Base-by-base conservation (phyloP, 2,113 vertebrate genomes). In the Pangasianodon gigas region DNA sequence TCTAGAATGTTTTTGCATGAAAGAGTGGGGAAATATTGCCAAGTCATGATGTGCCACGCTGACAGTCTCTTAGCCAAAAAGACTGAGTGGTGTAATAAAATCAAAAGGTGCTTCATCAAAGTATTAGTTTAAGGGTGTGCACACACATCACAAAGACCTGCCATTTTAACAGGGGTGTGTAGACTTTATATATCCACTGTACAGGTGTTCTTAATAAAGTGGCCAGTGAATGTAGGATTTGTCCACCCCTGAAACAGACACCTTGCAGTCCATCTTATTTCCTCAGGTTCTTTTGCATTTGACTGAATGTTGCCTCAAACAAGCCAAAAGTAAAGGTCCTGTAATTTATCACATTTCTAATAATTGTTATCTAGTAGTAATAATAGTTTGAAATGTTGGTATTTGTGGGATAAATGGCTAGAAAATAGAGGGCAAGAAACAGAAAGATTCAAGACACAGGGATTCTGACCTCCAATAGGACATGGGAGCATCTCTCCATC, bases 401-500 rank as follows among this genome's bases (percentile, higher is more conserved):
- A 14, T 80, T 52, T 51, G 21, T 14, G 48, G 13, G 7, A 37
- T 10, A 56, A 10, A 32, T 32, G 2, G 8, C 6, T 54, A 79
- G 41, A 65, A 44, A 21, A 80, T 10, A 41, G 60, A 69, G 29
- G 71, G 52, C 4, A 83, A 81, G 32, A 87, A 71, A 67, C 6
- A 29, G 8, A 77, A 52, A 44, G 26, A 84, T 58, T 29, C 41
- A 26, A n/a, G 69, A 26, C 26, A 37, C 51, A 46, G 26, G 51
- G 67, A 18, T 21, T 83, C 94, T 97, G 93, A 99, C 98, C 98
- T 96, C 97, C 97, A 6, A 99, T 94, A 0, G 98, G 98, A 94
- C 98, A 99, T 0, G 98, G 98, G 29, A 99, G 96, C 93, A 97
- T 94, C 92, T 99, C 98, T 92, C 98, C 98, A 81, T 98, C 97